phyloP scores from a whole-genome alignment of 2,888 invertebrate genomes.

The Coecobrya sp. region DNA sequence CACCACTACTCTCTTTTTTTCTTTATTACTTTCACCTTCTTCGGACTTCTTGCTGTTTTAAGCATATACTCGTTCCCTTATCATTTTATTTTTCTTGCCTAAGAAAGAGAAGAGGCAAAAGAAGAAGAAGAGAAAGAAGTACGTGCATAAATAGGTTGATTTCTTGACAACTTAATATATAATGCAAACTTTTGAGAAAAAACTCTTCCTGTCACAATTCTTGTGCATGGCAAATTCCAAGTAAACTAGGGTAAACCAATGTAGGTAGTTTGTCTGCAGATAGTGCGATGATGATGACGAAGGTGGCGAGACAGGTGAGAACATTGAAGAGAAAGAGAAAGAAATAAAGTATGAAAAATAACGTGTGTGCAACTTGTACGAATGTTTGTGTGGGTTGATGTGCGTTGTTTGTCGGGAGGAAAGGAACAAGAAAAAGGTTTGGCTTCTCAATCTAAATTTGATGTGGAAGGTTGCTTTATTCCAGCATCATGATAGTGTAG shows the following conservation, averaged over 20 bases:
- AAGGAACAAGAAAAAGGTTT: conserved; percentile 73
- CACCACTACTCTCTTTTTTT: not conserved
- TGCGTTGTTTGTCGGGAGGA: conserved; percentile 15
- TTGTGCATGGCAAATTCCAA: conserved; percentile 31
- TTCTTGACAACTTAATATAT: conserved; percentile 53
- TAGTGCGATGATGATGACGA: not conserved
- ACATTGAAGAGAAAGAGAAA: conserved; percentile 57
- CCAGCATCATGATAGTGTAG: not conserved
- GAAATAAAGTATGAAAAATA: conserved; percentile 13
- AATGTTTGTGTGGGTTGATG: conserved; percentile 39
- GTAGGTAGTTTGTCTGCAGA: not conserved
- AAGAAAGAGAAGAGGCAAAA: too few species aligned
- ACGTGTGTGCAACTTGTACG: conserved; percentile 48
- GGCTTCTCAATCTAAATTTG: conserved; percentile 28
- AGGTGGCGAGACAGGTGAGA: conserved; percentile 47
- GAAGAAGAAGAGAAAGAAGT: not conserved
- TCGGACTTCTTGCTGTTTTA: not conserved
- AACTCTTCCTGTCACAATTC: not conserved
- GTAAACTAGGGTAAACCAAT: not conserved
- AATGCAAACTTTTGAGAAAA: conserved; percentile 2
- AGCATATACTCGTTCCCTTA: not conserved
- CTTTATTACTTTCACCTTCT: conserved; percentile 9
- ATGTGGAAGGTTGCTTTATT: not conserved
- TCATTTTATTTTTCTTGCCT: not conserved
- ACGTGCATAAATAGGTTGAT: conserved; percentile 34